These are phyloP conservation scores for Acipenser transmontanus DNA, from an alignment of 2,797 vertebrate species.

Conservation along the genomic window DNA sequence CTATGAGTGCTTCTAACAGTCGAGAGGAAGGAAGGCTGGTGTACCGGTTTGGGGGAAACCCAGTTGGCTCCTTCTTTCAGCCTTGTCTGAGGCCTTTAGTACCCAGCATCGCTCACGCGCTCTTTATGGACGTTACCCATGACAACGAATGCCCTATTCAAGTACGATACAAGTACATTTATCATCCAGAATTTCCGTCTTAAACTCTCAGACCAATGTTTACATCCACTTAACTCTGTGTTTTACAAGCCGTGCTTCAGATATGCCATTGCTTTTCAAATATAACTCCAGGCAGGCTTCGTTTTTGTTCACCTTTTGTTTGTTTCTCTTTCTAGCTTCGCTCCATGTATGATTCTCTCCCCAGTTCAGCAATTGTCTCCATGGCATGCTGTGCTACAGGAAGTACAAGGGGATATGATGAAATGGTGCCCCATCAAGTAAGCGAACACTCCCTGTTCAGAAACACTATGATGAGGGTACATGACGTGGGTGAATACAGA, in stretches of 20 bases:
- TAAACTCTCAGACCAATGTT: too few species aligned
- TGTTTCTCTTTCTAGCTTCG: slow-evolving; percentile 61
- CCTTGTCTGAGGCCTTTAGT: slow-evolving; percentile 80
- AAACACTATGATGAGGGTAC: too few species aligned
- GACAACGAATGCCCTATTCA: slow-evolving; percentile 92
- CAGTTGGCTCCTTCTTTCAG: slow-evolving; percentile 90
- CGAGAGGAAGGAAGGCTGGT: slow-evolving; percentile 89
- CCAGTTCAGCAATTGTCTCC: slow-evolving; percentile 81
- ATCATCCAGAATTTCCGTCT: neutral
- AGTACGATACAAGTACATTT: slow-evolving; percentile 48
- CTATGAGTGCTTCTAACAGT: slow-evolving; percentile 87
- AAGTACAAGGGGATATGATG: slow-evolving; percentile 91
- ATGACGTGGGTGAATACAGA: too few species aligned
- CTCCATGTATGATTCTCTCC: slow-evolving; percentile 81
- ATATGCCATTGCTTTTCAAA: too few species aligned
- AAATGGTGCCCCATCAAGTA: slow-evolving; percentile 93
- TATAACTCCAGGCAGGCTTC: too few species aligned
- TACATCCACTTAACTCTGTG: too few species aligned
- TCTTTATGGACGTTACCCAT: slow-evolving; percentile 92
- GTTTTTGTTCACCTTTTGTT: neutral
- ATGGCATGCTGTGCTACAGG: slow-evolving; percentile 96
- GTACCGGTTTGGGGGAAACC: slow-evolving; percentile 87
- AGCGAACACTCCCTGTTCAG: neutral
- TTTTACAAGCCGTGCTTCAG: neutral
- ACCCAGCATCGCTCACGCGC: slow-evolving; percentile 84